Percentiles rank a stretch among this genome's conserved stretches.
Conservation (phyloP, 2,797 vertebrate genomes). For the Eupleurogrammus muticus region DNA sequence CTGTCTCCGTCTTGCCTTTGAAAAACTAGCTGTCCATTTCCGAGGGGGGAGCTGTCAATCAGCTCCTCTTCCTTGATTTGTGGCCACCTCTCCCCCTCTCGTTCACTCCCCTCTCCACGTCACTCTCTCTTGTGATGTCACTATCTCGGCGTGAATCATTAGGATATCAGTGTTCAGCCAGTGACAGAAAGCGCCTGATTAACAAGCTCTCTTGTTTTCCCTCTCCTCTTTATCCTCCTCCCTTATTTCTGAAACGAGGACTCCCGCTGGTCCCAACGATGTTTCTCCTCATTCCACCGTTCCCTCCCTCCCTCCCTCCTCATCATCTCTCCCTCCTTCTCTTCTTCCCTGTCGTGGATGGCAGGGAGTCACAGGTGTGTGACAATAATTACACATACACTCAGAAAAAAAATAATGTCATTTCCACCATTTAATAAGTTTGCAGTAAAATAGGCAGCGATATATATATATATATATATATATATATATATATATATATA, state of each 20-base stretch:
- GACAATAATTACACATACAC: conserved; percentile 96
- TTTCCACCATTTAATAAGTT: conserved; percentile 99
- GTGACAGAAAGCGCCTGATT: conserved; percentile 86
- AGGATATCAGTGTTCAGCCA: conserved; percentile 83
- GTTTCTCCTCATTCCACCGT: conserved; percentile 69
- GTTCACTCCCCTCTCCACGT: conserved; percentile 53
- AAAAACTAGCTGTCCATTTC: conserved; percentile 66
- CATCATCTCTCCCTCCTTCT: conserved; percentile 68
- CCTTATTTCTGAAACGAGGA: conserved; percentile 78
- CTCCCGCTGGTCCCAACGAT: conserved; percentile 84
- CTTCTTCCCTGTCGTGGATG: conserved; percentile 81
- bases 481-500: too few species aligned
- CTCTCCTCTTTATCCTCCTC: conserved; percentile 75
- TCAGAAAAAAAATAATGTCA: conserved; percentile 90
- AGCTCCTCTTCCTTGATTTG: conserved; percentile 49
- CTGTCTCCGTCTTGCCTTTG: conserved; percentile 61
- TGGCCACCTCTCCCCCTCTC: conserved; percentile 18
- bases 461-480: too few species aligned
- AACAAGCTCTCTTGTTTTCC: conserved; percentile 81
- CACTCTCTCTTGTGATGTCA: conserved; percentile 77
- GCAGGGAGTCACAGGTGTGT: conserved; percentile 97
- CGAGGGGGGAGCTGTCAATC: conserved; percentile 48
- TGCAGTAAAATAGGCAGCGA: conserved; percentile 94
- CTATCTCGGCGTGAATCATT: conserved; percentile 82
- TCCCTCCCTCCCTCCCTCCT: conserved; percentile 48